Conservation (phyloP, 2,113 vertebrate genomes). For the Phrynocephalus versicolor region DNA sequence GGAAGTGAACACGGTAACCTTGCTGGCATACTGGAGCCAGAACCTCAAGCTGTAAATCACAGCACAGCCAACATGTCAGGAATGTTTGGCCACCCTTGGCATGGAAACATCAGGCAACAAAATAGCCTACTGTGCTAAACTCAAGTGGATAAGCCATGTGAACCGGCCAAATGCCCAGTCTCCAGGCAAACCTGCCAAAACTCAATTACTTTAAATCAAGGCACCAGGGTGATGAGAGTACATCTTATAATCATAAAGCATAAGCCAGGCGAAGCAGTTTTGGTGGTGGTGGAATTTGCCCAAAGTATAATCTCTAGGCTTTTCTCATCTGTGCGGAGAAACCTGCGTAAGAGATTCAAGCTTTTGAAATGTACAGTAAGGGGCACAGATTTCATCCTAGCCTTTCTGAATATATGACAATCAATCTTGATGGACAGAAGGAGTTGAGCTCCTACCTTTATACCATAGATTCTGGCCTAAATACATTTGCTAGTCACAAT, state of each 20-base stretch:
- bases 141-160: constrained; percentile 59
- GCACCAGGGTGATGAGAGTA: constrained; percentile 67
- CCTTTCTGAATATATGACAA: neutral
- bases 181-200: constrained; percentile 56
- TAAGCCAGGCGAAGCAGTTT: neutral
- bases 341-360: constrained; percentile 65
- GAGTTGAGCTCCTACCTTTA: neutral
- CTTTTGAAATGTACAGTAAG: constrained; percentile 72
- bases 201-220: constrained; percentile 72
- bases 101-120: constrained; percentile 66
- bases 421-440: neutral
- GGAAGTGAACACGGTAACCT: constrained; percentile 64
- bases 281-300: constrained; percentile 40
- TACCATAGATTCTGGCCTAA: neutral
- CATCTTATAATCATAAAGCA: constrained; percentile 64
- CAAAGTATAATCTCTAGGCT: constrained; percentile 57
- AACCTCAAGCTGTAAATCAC: constrained; percentile 73
- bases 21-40: constrained; percentile 64
- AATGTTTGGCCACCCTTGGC: constrained; percentile 69
- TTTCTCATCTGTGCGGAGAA: constrained; percentile 63
- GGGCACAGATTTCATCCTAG: constrained; percentile 29
- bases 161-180: constrained; percentile 48
- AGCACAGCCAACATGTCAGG: constrained; percentile 59
- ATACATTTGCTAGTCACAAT: too few relatives aligned
- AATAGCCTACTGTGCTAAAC: constrained; percentile 65